Percentiles rank a stretch among this genome's conserved stretches.
Conservation (phyloP, 1,140 invertebrate genomes). For the Tetranychus urticae region DNA sequence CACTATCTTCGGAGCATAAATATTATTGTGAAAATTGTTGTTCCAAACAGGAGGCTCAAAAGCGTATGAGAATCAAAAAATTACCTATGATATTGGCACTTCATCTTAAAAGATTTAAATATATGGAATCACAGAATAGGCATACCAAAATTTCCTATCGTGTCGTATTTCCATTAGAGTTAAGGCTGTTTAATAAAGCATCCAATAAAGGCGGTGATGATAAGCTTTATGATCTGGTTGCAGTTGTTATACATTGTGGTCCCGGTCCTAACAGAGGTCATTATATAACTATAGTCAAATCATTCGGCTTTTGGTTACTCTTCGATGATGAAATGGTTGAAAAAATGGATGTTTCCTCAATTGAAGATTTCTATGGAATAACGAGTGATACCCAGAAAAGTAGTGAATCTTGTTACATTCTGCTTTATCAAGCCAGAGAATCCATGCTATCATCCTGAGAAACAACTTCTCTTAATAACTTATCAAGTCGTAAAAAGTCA, state of each 20-base stretch:
- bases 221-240: constrained; percentile 88
- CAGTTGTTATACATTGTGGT: constrained; percentile 97
- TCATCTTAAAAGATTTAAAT: constrained; percentile 92
- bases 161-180: constrained; percentile 92
- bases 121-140: constrained; percentile 92
- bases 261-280: constrained; percentile 95
- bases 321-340: constrained; percentile 97
- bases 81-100: constrained; percentile 88
- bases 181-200: constrained; percentile 92
- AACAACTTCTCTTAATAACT: no score
- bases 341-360: constrained; percentile 34
- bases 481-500: no score
- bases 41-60: constrained; percentile 93
- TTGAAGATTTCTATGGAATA: constrained; percentile 98
- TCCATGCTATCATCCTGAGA: not conserved
- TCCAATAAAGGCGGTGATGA: constrained; percentile 30
- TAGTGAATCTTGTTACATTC: constrained; percentile 94
- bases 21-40: constrained; percentile 99
- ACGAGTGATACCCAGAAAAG: constrained; percentile 95
- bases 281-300: constrained; percentile 99
- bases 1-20: constrained; percentile 96
- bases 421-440: constrained; percentile 96
- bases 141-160: constrained; percentile 97
- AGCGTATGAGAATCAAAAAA: constrained; percentile 92
- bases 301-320: constrained; percentile 92